These are phyloP conservation scores for Hydrolagus colliei DNA, from an alignment of 2,797 vertebrate genomes.

Conservation along the genomic window DNA sequence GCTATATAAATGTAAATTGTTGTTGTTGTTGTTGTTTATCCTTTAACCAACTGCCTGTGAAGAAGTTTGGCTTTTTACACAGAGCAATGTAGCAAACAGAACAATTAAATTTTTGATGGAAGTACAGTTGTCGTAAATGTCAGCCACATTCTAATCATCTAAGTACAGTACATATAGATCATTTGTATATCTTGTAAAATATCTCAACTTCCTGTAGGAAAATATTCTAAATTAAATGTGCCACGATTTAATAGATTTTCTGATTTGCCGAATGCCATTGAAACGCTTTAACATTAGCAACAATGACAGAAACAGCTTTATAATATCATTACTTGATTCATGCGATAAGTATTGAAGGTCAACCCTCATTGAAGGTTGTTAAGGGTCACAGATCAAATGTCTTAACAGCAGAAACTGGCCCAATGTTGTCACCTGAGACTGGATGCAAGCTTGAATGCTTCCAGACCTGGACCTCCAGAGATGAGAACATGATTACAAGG, in stretches of 20 bases:
- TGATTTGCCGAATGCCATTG: not conserved
- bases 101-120: not conserved
- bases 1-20: too few relatives aligned
- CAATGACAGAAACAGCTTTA: not conserved
- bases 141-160: not conserved
- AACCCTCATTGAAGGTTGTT: not conserved
- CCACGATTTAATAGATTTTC: not conserved
- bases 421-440: not conserved
- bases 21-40: too few relatives aligned
- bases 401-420: not conserved
- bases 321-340: not conserved
- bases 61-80: too few relatives aligned
- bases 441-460: not conserved
- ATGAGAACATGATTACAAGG: not conserved
- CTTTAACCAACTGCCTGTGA: too few relatives aligned
- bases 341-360: not conserved
- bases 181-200: too few relatives aligned
- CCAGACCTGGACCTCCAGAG: not conserved
- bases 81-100: too few relatives aligned
- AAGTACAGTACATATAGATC: not conserved
- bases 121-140: not conserved
- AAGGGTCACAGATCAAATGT: not conserved
- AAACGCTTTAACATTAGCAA: not conserved
- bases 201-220: too few relatives aligned
- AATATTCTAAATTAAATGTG: not conserved